Percentiles rank a stretch among this genome's conserved stretches.
Conservation (phyloP, 2,797 vertebrate species). For the Anguilla pacifica region DNA sequence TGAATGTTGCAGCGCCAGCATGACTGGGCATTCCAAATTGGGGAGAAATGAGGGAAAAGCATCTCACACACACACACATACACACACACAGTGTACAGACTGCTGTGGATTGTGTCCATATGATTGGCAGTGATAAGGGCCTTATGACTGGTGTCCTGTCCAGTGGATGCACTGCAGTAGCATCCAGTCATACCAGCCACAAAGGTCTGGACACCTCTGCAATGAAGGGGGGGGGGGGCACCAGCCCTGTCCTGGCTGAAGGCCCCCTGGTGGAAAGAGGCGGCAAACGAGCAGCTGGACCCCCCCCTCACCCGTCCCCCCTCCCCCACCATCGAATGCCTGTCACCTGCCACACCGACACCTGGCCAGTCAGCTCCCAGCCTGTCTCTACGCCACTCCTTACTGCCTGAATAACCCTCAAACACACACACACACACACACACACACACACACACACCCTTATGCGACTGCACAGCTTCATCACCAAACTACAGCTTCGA, state of each 20-base stretch:
- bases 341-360: slow-evolving; percentile 7
- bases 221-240: not conserved
- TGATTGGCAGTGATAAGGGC: not conserved
- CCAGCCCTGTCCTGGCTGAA: not conserved
- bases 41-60: not conserved
- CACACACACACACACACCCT: slow-evolving; percentile 12
- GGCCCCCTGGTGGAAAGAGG: not conserved
- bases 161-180: not conserved
- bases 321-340: not conserved
- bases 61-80: not conserved
- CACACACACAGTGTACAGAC: not conserved
- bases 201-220: not conserved
- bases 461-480: not conserved
- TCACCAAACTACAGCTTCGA: not conserved
- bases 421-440: slow-evolving; percentile 11
- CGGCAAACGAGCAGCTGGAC: not conserved
- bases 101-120: not conserved
- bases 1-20: not conserved
- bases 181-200: not conserved
- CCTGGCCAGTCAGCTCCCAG: slow-evolving; percentile 7
- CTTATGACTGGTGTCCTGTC: not conserved
- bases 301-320: not conserved
- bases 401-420: not conserved
- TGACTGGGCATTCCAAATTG: not conserved
- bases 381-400: not conserved